Conservation (phyloP, 2,888 invertebrate genomes). For the Trichacis sp. region DNA sequence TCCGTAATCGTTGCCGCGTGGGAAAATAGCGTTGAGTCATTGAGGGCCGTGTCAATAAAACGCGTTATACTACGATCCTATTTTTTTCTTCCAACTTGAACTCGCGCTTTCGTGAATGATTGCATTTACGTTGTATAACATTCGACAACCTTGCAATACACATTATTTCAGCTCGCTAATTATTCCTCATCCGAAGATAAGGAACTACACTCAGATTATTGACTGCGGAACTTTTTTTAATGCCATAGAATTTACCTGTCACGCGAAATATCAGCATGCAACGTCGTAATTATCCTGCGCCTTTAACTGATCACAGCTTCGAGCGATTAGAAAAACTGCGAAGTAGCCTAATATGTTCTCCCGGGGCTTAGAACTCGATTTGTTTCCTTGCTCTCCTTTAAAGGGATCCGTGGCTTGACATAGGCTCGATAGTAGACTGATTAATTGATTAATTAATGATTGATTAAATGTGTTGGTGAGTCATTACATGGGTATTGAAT, state of each 20-base stretch:
- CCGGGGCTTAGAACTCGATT: no score
- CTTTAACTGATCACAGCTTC: not conserved
- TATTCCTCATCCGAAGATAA: not conserved
- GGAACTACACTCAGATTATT: conserved; percentile 6
- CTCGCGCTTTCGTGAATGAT: not conserved
- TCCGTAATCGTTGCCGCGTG: conserved; percentile 6
- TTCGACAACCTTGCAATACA: not conserved
- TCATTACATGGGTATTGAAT: no score
- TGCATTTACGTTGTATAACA: conserved; percentile 2
- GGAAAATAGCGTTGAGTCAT: conserved; percentile 17
- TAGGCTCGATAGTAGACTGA: no score
- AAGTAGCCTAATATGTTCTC: not conserved
- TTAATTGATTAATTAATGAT: no score
- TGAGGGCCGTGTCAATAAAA: not conserved
- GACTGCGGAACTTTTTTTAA: not conserved
- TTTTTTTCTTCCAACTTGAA: not conserved
- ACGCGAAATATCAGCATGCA: conserved; percentile 1
- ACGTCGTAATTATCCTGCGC: not conserved
- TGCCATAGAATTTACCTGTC: conserved; percentile 1
- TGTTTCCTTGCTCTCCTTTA: no score
- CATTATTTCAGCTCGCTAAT: not conserved
- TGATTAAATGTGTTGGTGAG: no score
- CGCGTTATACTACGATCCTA: not conserved
- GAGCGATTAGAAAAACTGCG: not conserved
- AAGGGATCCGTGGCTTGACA: no score